These are phyloP conservation scores for Neoniphon sammara DNA, from an alignment of 2,797 vertebrate genomes.

Conservation along the genomic window DNA sequence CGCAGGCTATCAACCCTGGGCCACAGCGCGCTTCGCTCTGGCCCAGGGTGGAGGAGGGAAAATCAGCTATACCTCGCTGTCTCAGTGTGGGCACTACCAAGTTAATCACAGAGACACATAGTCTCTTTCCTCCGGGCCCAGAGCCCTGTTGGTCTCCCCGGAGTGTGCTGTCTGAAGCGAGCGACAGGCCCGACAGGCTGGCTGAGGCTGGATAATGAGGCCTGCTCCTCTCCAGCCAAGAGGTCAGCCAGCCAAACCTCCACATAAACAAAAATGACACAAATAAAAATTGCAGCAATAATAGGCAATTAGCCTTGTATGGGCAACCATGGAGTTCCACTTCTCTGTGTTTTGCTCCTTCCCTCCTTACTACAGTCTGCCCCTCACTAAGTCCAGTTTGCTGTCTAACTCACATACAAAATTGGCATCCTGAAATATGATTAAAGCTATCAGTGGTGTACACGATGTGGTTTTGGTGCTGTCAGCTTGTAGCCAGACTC, in stretches of 20 bases:
- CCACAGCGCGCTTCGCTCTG: conserved; percentile 24
- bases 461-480: conserved; percentile 33
- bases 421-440: conserved; percentile 27
- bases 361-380: conserved; percentile 8
- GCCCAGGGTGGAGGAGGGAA: conserved; percentile 42
- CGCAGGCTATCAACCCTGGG: conserved; percentile 59
- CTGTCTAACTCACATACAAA: conserved; percentile 22
- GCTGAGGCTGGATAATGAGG: conserved; percentile 59
- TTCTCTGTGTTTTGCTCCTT: not conserved
- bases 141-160: conserved; percentile 14
- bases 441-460: conserved; percentile 48
- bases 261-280: conserved; percentile 42
- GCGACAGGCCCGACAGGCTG: conserved; percentile 32
- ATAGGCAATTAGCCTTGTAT: conserved; percentile 55
- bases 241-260: conserved; percentile 28
- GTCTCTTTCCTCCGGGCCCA: conserved; percentile 23
- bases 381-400: not conserved
- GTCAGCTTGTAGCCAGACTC: not conserved
- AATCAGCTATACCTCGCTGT: conserved; percentile 48
- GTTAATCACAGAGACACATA: conserved; percentile 66
- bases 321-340: conserved; percentile 14
- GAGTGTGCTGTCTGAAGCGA: conserved; percentile 32
- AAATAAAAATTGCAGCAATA: conserved; percentile 57
- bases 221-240: conserved; percentile 42
- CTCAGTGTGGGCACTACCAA: conserved; percentile 40